Percentiles rank a stretch among this genome's conserved stretches.
Evolutionary conservation across 2,113 vertebrate genomes (phyloP).

Genomic region (Polyodon spathula): DNA sequence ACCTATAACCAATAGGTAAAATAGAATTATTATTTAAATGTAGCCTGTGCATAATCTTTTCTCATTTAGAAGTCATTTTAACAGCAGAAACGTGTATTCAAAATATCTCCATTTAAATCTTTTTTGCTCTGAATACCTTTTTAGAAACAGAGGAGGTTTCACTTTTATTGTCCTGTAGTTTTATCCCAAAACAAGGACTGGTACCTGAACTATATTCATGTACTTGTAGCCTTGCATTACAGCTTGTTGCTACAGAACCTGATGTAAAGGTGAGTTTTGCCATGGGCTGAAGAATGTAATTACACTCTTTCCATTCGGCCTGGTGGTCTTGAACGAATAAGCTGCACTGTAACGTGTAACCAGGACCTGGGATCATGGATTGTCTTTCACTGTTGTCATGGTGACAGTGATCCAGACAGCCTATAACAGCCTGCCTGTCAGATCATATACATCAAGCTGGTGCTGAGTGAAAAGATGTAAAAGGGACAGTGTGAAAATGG

Average conservation of each 20-base stretch:
- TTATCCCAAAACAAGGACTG: neutral
- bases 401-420: conserved; percentile 94
- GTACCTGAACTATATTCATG: conserved; percentile 3
- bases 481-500: conserved; percentile 45
- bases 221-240: neutral
- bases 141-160: too few relatives aligned
- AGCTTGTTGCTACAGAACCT: neutral
- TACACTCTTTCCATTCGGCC: conserved; percentile 65
- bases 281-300: conserved; percentile 72
- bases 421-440: conserved; percentile 88
- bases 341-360: conserved; percentile 75
- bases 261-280: conserved; percentile 38
- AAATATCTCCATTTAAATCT: too few relatives aligned
- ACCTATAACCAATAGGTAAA: too few relatives aligned
- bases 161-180: neutral
- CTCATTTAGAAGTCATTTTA: too few relatives aligned
- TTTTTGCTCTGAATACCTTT: too few relatives aligned
- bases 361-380: conserved; percentile 82
- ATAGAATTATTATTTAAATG: too few relatives aligned
- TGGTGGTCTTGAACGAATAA: conserved; percentile 71
- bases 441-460: conserved; percentile 85
- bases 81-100: too few relatives aligned
- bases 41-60: too few relatives aligned
- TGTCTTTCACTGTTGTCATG: conserved; percentile 93
- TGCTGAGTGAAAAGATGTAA: conserved; percentile 77